These are phyloP conservation scores for Pasiphila rectangulata DNA, from an alignment of 2,888 invertebrate species.

Conservation along the genomic window DNA sequence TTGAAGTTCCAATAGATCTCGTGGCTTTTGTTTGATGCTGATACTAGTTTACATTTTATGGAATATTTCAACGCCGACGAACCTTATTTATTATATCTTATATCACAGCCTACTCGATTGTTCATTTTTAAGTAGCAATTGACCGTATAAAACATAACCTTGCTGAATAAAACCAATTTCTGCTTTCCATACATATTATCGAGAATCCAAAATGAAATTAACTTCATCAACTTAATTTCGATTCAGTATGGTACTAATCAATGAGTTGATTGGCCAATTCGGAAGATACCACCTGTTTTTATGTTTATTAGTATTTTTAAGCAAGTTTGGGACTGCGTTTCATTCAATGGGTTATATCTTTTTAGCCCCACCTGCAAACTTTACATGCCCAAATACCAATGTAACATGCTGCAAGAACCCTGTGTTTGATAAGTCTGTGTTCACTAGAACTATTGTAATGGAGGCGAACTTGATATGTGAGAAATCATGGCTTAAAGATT, in stretches of 20 bases:
- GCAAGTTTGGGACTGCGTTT: constrained; percentile 75
- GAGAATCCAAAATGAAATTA: not conserved
- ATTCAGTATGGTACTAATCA: constrained; percentile 49
- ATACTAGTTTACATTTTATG: too few species aligned
- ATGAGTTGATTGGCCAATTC: constrained; percentile 65
- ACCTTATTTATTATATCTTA: too few species aligned
- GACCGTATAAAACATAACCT: too few species aligned
- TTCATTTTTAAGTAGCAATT: too few species aligned
- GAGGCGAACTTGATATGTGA: constrained; percentile 88
- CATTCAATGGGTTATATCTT: constrained; percentile 77
- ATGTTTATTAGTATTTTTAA: constrained; percentile 61
- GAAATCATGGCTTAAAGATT: constrained; percentile 82
- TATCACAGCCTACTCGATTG: too few species aligned
- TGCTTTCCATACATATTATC: too few species aligned
- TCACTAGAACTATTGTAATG: constrained; percentile 84
- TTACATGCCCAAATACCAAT: constrained; percentile 38
- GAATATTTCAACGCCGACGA: too few species aligned
- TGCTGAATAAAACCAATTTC: too few species aligned
- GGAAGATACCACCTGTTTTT: constrained; percentile 76
- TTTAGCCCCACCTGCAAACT: constrained; percentile 65
- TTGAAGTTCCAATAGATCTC: too few species aligned
- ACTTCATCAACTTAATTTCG: not conserved
- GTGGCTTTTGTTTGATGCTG: too few species aligned
- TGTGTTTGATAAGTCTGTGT: constrained; percentile 82
- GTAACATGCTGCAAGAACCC: constrained; percentile 74